Base-by-base conservation (phyloP, 2,888 invertebrate genomes). In the Cerastoderma edule region DNA sequence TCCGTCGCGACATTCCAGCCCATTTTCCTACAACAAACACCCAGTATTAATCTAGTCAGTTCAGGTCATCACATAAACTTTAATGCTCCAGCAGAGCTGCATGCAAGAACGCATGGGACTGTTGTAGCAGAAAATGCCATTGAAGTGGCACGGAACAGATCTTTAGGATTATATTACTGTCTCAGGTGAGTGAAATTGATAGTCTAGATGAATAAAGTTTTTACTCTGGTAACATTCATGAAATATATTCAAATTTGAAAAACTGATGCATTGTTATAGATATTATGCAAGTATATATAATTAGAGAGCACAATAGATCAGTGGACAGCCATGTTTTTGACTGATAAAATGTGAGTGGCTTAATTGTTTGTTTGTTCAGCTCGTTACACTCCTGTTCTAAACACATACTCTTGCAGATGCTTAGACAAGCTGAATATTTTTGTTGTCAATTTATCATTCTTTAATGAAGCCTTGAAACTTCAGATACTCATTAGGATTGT, bases 1-100 rank as follows among this genome's bases (percentile, higher is more conserved):
- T 98, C 98, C 6, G 95, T 96, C 83, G 96, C 96, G 16, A 79
- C 85, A 35, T 88, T 88, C 72, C 83, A 81, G 44, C 84, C 81
- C 24, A 80, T 84, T 22, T 87, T 85, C 72, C 73, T 84, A 33
- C 78, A 78, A 53, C 75, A 67, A 13, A 35, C 35, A 48, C 53
- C 75, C 33, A 75, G 73, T 57, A 65, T 79, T 32, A 66, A 69
- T 54, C 66, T 75, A 16, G 63, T 75, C 35, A 35, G 56, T 30
- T 63, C 60, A 13, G 65, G 39, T 48, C 57, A 67, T 53, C 69
- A 72, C 46, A 64, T 80, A 33, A 77, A 75, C 63, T 77, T 69
- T 63, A 75, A 72, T 53, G 56, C 80, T 53, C 30, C 65, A 63
- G 27, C 76, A 28, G 64, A 67, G 63, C 71, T 72, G 35, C 53